Base-by-base conservation (phyloP, 1,140 invertebrate genomes). In the Drosophila watanabei region DNA sequence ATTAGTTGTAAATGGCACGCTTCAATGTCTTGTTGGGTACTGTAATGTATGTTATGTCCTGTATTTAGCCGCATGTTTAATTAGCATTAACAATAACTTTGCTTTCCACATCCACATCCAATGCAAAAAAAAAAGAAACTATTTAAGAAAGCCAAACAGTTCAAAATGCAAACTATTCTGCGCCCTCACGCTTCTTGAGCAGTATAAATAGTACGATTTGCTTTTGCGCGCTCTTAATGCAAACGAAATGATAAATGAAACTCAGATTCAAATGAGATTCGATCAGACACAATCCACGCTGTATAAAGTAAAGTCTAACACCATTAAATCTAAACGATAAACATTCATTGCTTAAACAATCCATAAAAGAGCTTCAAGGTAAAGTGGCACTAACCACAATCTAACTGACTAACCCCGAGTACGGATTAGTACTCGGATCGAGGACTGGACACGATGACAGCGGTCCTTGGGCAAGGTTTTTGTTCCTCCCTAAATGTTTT, bases 261-360 rank as follows among this genome's bases (percentile, higher is more conserved):
- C 30, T 24, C 18, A 41, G 56, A 33, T 49, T 58, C 7, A 65
- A 65, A 69, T 37, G 66, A 70, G 76, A 70, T 80, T 89, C 65
- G 80, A 62, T 69, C 45, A 75, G 79, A 85, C 82, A 90, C 86
- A 85, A 82, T 90, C 82, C 85, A 90, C 82, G 85, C 86, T 89
- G 80, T 89, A 85, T 62, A 72, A 62, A 75, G 61, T 80, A 89
- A 88, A 81, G 59, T 81, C 75, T 72, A 90, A 88, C 75, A 89
- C 81, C 49, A 51, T 54, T 49, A 75, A 71, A 88, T 64, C 68
- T 70, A 78, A 75, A 63, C 43, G 68, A 79, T 79, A 79, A 79
- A 72, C 75, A 59, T 79, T 63, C 75, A 79, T 62, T 79, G 75
- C 75, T 61, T 57, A 79, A 78, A 75, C 56, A 66, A 62, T 33